Conservation (phyloP, 2,113 vertebrate species). For the Hoplias malabaricus region DNA sequence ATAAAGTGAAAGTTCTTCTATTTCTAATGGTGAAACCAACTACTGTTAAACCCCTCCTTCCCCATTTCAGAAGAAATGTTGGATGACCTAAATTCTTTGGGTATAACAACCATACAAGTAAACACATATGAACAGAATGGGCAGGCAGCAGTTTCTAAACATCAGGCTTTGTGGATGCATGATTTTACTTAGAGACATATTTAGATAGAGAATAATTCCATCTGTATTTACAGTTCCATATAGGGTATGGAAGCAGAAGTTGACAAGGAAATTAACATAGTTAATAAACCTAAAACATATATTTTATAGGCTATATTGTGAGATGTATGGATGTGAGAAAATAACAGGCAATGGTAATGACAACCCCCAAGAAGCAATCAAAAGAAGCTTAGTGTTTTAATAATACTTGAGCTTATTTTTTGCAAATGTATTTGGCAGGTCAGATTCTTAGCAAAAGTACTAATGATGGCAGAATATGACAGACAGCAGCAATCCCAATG, state of each 20-base stretch:
- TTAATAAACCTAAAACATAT: not conserved
- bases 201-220: too few species aligned
- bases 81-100: too few species aligned
- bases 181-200: too few species aligned
- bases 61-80: too few species aligned
- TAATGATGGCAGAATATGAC: not conserved
- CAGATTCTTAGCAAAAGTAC: not conserved
- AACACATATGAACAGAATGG: not conserved
- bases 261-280: not conserved
- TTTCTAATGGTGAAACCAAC: too few species aligned
- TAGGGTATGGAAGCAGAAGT: not conserved
- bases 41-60: too few species aligned
- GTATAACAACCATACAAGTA: too few species aligned
- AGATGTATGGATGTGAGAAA: not conserved
- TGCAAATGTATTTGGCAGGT: not conserved
- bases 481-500: not conserved
- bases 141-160: not conserved
- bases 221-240: not conserved
- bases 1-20: too few species aligned
- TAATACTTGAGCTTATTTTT: not conserved
- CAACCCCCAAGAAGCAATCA: too few species aligned
- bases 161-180: not conserved
- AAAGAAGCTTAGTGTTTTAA: too few species aligned
- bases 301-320: too few species aligned
- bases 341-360: not conserved